These are phyloP conservation scores for Drosophila jambulina DNA, from an alignment of 1,140 invertebrate species.

Conservation along the genomic window DNA sequence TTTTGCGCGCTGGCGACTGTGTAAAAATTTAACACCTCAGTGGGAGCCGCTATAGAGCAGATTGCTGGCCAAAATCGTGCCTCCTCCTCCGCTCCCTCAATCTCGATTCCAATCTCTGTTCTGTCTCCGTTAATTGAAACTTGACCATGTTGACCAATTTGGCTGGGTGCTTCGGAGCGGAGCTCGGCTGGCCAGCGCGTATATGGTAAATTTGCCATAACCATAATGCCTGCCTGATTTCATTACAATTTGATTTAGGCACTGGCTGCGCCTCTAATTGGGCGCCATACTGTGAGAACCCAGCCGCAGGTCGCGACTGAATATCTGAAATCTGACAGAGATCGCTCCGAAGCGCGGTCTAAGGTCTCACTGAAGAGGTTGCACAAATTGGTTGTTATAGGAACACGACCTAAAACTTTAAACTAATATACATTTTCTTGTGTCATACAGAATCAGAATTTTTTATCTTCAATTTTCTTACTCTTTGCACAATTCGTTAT, in stretches of 20 bases:
- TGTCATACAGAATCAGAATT: background rate
- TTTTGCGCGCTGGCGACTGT: constrained; percentile 55
- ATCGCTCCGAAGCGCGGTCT: constrained; percentile 1
- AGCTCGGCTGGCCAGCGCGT: constrained; percentile 39
- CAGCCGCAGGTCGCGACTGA: constrained; percentile 17
- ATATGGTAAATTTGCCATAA: constrained; percentile 83
- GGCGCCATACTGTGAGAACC: constrained; percentile 75
- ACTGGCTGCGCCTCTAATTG: constrained; percentile 74
- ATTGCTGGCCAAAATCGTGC: constrained; percentile 28
- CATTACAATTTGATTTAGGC: constrained; percentile 82
- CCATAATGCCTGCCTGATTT: constrained; percentile 74
- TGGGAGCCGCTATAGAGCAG: constrained; percentile 29
- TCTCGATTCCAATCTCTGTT: constrained; percentile 18
- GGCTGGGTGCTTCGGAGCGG: constrained; percentile 27
- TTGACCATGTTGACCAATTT: constrained; percentile 82
- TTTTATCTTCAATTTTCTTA: background rate
- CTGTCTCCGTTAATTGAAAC: constrained; percentile 73
- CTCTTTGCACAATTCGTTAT: background rate
- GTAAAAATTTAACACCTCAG: constrained; percentile 61
- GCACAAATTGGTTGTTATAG: background rate
- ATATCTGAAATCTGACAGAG: constrained; percentile 13
- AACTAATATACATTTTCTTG: no score
- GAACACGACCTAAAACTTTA: background rate
- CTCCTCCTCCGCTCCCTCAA: background rate
- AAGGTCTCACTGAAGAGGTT: background rate